phyloP scores from a whole-genome alignment of 1,140 invertebrate genomes.

The Goniozus legneri region DNA sequence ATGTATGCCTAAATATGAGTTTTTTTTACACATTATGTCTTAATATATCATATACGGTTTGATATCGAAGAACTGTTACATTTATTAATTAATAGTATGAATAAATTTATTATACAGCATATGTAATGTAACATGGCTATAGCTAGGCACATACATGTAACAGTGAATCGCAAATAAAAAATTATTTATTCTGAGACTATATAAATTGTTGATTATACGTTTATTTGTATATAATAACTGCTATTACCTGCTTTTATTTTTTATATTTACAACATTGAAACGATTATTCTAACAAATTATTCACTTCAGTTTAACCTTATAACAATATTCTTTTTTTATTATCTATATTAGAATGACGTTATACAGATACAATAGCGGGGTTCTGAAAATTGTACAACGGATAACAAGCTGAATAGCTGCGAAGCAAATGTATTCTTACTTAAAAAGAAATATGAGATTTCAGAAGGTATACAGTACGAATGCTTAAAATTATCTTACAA shows the following conservation, averaged over 20 bases:
- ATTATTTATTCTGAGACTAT: conserved; percentile 32
- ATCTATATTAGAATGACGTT: conserved; percentile 23
- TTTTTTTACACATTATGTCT: conserved; percentile 48
- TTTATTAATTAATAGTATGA: conserved; percentile 43
- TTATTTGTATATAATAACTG: conserved; percentile 19
- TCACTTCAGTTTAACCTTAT: conserved; percentile 19
- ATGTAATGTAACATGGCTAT: conserved; percentile 48
- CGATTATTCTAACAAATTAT: conserved; percentile 29
- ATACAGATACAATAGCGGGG: conserved; percentile 15
- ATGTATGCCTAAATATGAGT: conserved; percentile 55
- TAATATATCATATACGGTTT: conserved; percentile 44
- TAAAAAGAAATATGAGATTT: conserved; percentile 5
- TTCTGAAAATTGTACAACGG: neutral
- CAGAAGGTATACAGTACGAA: neutral
- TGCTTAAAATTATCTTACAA: conserved; percentile 34
- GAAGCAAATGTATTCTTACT: conserved; percentile 1
- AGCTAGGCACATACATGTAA: conserved; percentile 53
- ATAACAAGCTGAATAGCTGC: neutral
- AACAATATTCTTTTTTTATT: conserved; percentile 21
- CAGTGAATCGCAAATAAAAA: conserved; percentile 49
- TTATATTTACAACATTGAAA: conserved; percentile 42
- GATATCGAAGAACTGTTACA: conserved; percentile 48
- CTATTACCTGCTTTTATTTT: conserved; percentile 24
- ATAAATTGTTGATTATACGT: conserved; percentile 17
- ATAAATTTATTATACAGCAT: conserved; percentile 52